Percentiles rank a stretch among this genome's conserved stretches.
Evolutionary conservation across 2,797 vertebrate genomes (phyloP).

Genomic region (Gallirallus australis): DNA sequence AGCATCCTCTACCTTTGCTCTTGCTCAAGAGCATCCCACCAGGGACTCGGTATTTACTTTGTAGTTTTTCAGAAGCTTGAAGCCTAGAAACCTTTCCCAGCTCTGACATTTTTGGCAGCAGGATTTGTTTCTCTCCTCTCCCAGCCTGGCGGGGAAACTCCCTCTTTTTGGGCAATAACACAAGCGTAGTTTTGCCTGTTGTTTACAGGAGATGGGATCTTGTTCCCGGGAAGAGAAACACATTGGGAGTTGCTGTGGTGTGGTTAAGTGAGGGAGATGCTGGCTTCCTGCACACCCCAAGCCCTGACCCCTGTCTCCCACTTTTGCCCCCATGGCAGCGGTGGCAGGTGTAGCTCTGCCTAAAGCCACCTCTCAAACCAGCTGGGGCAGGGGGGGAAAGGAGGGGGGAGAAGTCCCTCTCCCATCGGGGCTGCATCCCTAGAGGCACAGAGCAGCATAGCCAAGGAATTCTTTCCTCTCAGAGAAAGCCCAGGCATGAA

Average conservation of each 20-base stretch:
- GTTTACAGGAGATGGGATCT: slow-evolving; percentile 36
- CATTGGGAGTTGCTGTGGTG: neutral
- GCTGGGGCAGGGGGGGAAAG: neutral
- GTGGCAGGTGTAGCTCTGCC: neutral
- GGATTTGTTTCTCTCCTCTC: slow-evolving; percentile 27
- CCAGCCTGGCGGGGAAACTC: neutral
- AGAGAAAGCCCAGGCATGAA: slow-evolving; percentile 1
- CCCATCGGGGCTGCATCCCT: neutral
- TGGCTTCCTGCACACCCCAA: accelerated
- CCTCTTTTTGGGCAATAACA: neutral
- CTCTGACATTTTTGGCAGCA: neutral
- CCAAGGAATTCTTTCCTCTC: slow-evolving; percentile 46
- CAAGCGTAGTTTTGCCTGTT: neutral
- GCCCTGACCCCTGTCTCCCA: neutral
- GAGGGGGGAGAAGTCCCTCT: neutral
- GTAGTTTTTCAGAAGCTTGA: neutral
- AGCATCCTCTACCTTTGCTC: slow-evolving; percentile 1
- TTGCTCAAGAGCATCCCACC: neutral
- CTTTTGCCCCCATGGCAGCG: neutral
- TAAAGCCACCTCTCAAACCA: neutral
- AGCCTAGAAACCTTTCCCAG: neutral
- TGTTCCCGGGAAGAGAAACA: neutral
- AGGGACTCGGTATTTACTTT: neutral
- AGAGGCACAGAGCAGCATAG: neutral
- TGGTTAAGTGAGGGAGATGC: neutral